These are phyloP conservation scores for Beaufortia kweichowensis DNA, from an alignment of 2,113 vertebrate species.

Conservation along the genomic window DNA sequence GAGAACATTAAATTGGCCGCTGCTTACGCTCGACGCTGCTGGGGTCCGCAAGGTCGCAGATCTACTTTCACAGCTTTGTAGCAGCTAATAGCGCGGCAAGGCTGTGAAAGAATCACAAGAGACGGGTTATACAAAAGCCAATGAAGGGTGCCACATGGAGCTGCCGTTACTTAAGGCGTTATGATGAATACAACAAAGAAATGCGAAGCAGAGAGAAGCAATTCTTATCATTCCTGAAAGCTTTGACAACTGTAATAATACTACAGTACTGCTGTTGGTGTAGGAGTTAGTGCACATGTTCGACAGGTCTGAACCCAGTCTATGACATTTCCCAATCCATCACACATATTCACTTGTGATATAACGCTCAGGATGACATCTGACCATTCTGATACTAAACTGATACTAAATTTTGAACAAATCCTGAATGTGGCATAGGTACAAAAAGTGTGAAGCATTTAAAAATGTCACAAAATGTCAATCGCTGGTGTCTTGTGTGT, in stretches of 20 bases:
- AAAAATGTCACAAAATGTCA: conserved; percentile 8
- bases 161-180: background rate
- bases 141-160: background rate
- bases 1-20: conserved; percentile 15
- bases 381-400: no score
- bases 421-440: conserved; percentile 1
- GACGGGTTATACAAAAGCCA: background rate
- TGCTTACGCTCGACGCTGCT: background rate
- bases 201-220: background rate
- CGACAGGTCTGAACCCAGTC: background rate
- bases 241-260: background rate
- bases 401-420: background rate
- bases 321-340: no score
- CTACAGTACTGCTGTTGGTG: background rate
- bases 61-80: conserved; percentile 28
- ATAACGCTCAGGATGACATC: no score
- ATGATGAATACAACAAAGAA: background rate
- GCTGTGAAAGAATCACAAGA: background rate
- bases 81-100: background rate
- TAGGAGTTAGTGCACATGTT: background rate
- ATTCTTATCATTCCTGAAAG: conserved; percentile 9
- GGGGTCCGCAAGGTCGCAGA: background rate
- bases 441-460: background rate
- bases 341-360: no score
- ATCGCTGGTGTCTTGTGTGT: background rate